Evolutionary conservation across 2,113 vertebrate species (phyloP).

Genomic region (Antechinus stuartii): DNA sequence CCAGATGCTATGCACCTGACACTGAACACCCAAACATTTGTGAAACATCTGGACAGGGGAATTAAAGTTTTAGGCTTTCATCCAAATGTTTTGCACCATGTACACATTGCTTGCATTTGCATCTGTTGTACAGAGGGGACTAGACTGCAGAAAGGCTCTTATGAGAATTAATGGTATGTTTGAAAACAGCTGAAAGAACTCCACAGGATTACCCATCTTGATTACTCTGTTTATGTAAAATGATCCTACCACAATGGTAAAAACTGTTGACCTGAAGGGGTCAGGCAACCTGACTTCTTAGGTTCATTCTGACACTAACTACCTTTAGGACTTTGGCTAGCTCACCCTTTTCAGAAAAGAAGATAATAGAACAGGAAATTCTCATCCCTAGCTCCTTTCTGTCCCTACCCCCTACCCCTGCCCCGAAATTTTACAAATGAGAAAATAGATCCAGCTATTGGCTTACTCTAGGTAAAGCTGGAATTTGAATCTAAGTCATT

Average conservation of each 20-base stretch:
- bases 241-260: neutral
- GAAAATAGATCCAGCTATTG: neutral
- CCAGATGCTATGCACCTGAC: neutral
- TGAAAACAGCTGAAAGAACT: neutral
- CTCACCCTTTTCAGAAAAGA: neutral
- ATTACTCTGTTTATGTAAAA: neutral
- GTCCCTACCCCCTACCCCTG: too few relatives aligned
- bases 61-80: neutral
- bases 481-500: neutral
- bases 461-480: neutral
- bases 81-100: neutral
- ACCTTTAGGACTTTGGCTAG: neutral
- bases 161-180: neutral
- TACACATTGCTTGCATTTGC: neutral
- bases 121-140: neutral
- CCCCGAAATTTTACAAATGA: neutral
- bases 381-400: too few relatives aligned
- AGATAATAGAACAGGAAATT: neutral
- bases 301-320: neutral
- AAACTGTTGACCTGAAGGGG: neutral
- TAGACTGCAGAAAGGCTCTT: neutral
- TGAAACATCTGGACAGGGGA: neutral
- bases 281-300: neutral
- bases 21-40: neutral
- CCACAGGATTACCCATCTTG: slow-evolving; percentile 2